Evolutionary conservation across 1,140 invertebrate genomes (phyloP), one percentile per base, ranked within the genome.

Genomic region (Drosophila lini): DNA sequence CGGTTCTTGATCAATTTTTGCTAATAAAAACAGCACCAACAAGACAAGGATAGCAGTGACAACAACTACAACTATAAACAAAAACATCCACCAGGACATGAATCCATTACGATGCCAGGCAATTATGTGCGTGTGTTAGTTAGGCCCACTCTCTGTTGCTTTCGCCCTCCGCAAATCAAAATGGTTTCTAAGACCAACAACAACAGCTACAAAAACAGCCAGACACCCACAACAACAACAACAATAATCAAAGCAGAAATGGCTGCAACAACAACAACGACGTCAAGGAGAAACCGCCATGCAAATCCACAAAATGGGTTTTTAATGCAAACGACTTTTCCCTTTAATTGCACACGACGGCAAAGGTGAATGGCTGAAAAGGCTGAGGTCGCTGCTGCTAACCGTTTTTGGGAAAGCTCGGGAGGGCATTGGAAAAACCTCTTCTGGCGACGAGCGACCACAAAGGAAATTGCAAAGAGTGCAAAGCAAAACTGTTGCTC

Each of bases 251-350:
- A 32, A 48, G 36, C 50, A 48, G 22, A 34, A 70, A 57, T 31
- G 61, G 10, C 5, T 28, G 25, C 25, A 28, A 28, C 22, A 76
- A 44, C 36, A 58, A 61, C 48, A 63, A 44, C 41, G 50, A 32
- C 42, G 22, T 47, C 25, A 45, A 58, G 56, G 31, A 71, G 32
- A 34, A 74, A 50, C 36, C 48, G 42, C 47, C 58, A 77, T 68
- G 73, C 22, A 78, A 75, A 82, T 74, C 83, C 83, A 78, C 84
- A 62, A 80, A 88, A 88, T 88, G 81, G 86, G 73, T 74, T 89
- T 89, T 84, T 84, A 84, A 88, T 88, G 84, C 78, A 88, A 88
- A 80, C 74, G 74, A 88, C 84, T 85, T 89, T 78, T 79, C 53
- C 74, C 74, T 61, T 32, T 44, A 53, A 80, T 80, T 80, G 80